These are phyloP conservation scores for Phylloscopus trochiloides DNA, from an alignment of 2,113 vertebrate species.

Conservation along the genomic window DNA sequence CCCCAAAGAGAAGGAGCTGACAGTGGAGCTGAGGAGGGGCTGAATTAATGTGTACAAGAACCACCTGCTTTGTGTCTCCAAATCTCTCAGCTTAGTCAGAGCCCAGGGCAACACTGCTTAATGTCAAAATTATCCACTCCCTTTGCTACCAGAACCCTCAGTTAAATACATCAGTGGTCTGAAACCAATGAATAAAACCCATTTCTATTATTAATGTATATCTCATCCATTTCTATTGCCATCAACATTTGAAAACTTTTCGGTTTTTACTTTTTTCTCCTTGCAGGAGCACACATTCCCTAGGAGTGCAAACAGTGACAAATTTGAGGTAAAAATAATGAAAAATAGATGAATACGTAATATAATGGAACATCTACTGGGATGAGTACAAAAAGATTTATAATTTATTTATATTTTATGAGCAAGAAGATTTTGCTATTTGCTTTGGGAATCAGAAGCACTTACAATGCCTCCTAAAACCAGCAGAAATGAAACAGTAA, in stretches of 20 bases:
- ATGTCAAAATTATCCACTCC: background rate
- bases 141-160: background rate
- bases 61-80: background rate
- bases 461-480: background rate
- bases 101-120: background rate
- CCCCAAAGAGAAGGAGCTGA: background rate
- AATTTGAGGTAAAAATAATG: background rate
- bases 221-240: background rate
- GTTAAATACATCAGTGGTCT: background rate
- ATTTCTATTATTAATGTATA: background rate
- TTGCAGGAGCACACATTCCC: background rate
- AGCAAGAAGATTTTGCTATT: background rate
- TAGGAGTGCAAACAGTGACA: background rate
- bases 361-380: background rate
- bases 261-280: background rate
- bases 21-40: background rate
- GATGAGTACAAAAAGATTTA: background rate
- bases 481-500: background rate
- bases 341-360: background rate
- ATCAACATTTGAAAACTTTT: background rate
- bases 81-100: background rate
- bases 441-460: background rate
- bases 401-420: slow-evolving; percentile 22
- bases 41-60: background rate
- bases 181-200: background rate